Conservation (phyloP, 2,113 vertebrate species). For the Ictalurus punctatus region DNA sequence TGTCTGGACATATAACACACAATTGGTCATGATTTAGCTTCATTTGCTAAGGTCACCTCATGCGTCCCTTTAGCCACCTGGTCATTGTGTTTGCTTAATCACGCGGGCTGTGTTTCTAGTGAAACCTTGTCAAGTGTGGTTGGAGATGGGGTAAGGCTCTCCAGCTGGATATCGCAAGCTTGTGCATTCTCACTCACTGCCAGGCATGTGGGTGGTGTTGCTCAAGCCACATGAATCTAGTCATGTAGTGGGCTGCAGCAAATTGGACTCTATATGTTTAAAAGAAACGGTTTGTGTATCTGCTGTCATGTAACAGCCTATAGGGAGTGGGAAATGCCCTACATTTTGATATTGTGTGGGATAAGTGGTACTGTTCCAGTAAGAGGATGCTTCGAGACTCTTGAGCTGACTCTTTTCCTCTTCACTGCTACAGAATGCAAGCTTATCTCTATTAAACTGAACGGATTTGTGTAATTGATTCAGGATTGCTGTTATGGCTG, state of each 20-base stretch:
- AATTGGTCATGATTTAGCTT: not conserved
- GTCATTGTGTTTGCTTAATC: slow-evolving; percentile 4
- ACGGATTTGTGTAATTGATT: slow-evolving; percentile 28
- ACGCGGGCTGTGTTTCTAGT: slow-evolving; percentile 2
- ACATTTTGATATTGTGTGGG: slow-evolving; percentile 6
- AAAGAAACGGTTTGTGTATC: slow-evolving; percentile 29
- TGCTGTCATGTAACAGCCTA: slow-evolving; percentile 18
- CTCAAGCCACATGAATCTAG: slow-evolving; percentile 40
- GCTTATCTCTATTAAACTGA: not conserved
- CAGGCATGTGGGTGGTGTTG: slow-evolving; percentile 45
- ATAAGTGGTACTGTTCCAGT: slow-evolving; percentile 7
- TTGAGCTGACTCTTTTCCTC: slow-evolving; percentile 17
- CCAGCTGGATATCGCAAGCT: slow-evolving; percentile 33
- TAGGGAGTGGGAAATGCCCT: slow-evolving; percentile 14
- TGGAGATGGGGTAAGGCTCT: slow-evolving; percentile 6
- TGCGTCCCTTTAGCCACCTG: not conserved
- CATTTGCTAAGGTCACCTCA: slow-evolving; percentile 18
- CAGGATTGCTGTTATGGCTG: not conserved
- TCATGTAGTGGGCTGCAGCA: slow-evolving; percentile 43
- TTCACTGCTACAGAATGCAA: not conserved
- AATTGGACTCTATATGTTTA: slow-evolving; percentile 38
- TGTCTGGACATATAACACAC: not conserved
- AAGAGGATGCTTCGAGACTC: not conserved
- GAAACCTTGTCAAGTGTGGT: not conserved
- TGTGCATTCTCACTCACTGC: slow-evolving; percentile 29